Evolutionary conservation across 1,140 invertebrate genomes (phyloP).

Genomic region (Drosophila arizonae): DNA sequence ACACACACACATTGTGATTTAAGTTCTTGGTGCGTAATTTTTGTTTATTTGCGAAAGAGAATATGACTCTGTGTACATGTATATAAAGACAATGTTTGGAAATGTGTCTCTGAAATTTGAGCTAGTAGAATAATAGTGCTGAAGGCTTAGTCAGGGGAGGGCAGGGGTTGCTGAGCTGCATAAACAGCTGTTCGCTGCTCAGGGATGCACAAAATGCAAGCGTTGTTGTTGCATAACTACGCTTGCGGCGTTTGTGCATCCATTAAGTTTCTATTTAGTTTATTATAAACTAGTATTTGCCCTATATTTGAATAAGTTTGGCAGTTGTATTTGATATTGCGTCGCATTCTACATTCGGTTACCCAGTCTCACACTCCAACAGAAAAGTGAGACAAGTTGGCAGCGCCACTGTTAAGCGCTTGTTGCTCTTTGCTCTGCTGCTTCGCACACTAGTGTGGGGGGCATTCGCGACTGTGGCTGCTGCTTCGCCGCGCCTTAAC

Average conservation of each 20-base stretch:
- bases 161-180: slow-evolving; percentile 26
- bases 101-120: slow-evolving; percentile 46
- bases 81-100: slow-evolving; percentile 1
- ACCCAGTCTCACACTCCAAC: neutral
- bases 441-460: slow-evolving; percentile 51
- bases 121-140: slow-evolving; percentile 29
- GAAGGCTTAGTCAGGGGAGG: neutral
- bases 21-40: slow-evolving; percentile 45
- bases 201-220: slow-evolving; percentile 43
- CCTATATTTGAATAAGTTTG: neutral
- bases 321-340: slow-evolving; percentile 26
- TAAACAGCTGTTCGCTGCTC: slow-evolving; percentile 44
- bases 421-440: slow-evolving; percentile 48
- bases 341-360: slow-evolving; percentile 33
- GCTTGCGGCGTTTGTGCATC: neutral
- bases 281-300: neutral
- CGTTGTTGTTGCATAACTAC: slow-evolving; percentile 46
- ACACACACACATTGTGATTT: slow-evolving; percentile 38
- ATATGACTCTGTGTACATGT: no score
- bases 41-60: slow-evolving; percentile 19
- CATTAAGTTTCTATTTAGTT: neutral
- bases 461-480: slow-evolving; percentile 25
- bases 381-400: slow-evolving; percentile 25
- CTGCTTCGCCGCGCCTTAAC: slow-evolving; percentile 49
- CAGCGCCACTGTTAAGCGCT: slow-evolving; percentile 39